phyloP scores from a whole-genome alignment of 2,797 vertebrate genomes.

The Choloepus didactylus region DNA sequence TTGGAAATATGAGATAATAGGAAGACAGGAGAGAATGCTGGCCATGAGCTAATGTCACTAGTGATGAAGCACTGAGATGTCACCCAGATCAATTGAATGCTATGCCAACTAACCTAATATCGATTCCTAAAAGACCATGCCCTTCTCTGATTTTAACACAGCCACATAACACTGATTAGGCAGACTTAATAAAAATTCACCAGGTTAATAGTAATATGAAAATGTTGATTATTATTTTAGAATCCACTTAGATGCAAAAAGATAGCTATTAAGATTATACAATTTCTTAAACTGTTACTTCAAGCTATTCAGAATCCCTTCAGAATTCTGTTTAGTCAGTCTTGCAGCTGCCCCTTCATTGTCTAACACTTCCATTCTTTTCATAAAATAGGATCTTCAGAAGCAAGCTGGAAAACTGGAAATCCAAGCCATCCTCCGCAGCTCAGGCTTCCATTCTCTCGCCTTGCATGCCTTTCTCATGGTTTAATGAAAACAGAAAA shows the following conservation, averaged over 20 bases:
- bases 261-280: neutral
- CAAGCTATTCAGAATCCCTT: neutral
- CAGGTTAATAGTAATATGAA: neutral
- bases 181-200: neutral
- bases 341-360: neutral
- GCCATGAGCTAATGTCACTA: neutral
- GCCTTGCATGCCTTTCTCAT: constrained; percentile 86
- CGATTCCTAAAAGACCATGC: neutral
- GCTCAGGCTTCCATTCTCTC: constrained; percentile 85
- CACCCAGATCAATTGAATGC: neutral
- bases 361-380: constrained; percentile 71
- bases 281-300: neutral
- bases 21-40: neutral
- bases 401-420: constrained; percentile 86
- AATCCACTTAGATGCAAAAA: constrained; percentile 13
- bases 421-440: constrained; percentile 74
- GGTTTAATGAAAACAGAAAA: constrained; percentile 88
- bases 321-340: neutral
- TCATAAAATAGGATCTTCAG: constrained; percentile 85
- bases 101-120: neutral
- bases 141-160: neutral
- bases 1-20: neutral
- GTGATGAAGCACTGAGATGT: neutral
- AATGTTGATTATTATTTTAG: neutral
- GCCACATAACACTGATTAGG: neutral